phyloP scores from a whole-genome alignment of 64 coral and sea anemone genomes.

The Hydrozoanthus tunicans region DNA sequence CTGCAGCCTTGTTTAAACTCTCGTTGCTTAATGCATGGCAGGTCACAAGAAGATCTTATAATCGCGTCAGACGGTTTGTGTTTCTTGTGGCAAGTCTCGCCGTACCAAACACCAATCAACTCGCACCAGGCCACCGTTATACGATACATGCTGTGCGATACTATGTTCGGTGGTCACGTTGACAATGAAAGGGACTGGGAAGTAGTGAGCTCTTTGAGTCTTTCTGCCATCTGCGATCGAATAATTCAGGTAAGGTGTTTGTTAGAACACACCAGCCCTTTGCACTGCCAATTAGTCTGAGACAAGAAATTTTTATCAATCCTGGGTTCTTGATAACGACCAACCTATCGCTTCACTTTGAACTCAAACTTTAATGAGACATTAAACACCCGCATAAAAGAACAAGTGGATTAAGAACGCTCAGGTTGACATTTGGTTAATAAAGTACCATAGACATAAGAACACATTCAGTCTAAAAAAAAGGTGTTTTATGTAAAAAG shows the following conservation, averaged over 20 bases:
- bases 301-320: too few species aligned
- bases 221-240: conserved; percentile 27
- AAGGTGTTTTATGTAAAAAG: too few species aligned
- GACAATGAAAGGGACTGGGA: conserved; percentile 63
- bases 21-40: conserved; percentile 13
- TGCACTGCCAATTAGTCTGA: too few species aligned
- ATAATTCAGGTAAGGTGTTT: conserved; percentile 24
- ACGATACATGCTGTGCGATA: conserved; percentile 45
- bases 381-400: too few species aligned
- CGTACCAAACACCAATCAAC: neutral
- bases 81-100: conserved; percentile 52
- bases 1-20: neutral
- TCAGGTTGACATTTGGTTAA: too few species aligned
- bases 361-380: too few species aligned
- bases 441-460: too few species aligned
- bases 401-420: too few species aligned
- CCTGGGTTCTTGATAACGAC: too few species aligned
- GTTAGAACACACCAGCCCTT: neutral
- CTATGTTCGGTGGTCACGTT: conserved; percentile 75
- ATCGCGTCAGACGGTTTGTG: conserved; percentile 61
- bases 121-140: conserved; percentile 23
- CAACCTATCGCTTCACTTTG: too few species aligned
- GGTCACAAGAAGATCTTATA: conserved; percentile 71
- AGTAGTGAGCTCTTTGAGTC: conserved; percentile 57
- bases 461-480: too few species aligned